Percentiles rank a stretch among this genome's conserved stretches.
These are phyloP conservation scores for Rhamphomyia laevipes DNA, from an alignment of 2,888 invertebrate genomes.

Conservation along the genomic window DNA sequence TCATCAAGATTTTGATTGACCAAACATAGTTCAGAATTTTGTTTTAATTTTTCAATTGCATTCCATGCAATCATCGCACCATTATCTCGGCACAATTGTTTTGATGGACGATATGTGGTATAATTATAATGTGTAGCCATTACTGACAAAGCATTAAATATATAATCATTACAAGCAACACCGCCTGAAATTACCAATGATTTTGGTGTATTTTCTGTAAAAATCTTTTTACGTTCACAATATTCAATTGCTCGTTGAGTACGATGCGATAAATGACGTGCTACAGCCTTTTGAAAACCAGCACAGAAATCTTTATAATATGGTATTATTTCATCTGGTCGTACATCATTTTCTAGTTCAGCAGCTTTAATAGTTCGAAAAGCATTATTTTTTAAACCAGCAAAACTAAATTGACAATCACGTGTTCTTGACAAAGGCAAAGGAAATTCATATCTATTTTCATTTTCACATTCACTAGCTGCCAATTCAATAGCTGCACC, in stretches of 20 bases:
- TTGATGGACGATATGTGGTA: slow-evolving; percentile 62
- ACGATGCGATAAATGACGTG: slow-evolving; percentile 69
- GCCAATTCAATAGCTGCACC: slow-evolving; percentile 78
- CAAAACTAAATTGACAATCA: slow-evolving; percentile 86
- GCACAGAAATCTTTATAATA: slow-evolving; percentile 75
- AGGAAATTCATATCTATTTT: slow-evolving; percentile 52
- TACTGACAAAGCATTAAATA: slow-evolving; percentile 55
- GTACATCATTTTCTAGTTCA: slow-evolving; percentile 44
- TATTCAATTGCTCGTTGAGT: slow-evolving; percentile 75
- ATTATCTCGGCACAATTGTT: slow-evolving; percentile 88
- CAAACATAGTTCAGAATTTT: slow-evolving; percentile 10
- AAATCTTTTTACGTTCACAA: slow-evolving; percentile 46
- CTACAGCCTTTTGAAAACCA: slow-evolving; percentile 59
- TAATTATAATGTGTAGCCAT: slow-evolving; percentile 55
- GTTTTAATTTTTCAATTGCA: slow-evolving; percentile 67
- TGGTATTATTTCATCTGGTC: slow-evolving; percentile 60
- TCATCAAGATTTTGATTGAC: slow-evolving; percentile 36
- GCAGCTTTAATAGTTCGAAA: slow-evolving; percentile 42
- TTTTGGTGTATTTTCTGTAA: slow-evolving; percentile 41
- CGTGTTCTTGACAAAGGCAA: slow-evolving; percentile 48
- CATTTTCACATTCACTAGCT: slow-evolving; percentile 54
- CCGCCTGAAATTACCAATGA: slow-evolving; percentile 81
- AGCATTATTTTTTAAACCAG: slow-evolving; percentile 62
- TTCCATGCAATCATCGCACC: slow-evolving; percentile 99
- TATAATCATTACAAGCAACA: slow-evolving; percentile 84